Base-by-base conservation (phyloP, 2,888 invertebrate species). In the Agrochola lychnidis region DNA sequence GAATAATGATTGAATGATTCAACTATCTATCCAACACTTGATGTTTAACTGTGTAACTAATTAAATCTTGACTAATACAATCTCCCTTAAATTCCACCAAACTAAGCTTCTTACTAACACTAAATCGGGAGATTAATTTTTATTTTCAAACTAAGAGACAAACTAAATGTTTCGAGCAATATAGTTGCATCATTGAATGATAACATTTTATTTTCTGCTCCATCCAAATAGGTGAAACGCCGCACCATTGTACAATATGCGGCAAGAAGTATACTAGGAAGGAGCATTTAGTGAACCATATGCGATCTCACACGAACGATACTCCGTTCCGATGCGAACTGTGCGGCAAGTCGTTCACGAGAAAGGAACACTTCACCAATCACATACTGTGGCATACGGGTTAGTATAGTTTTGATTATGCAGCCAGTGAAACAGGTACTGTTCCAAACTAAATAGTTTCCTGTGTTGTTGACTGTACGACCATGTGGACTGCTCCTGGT, bases 291-390 rank as follows among this genome's bases (percentile, higher is more conserved):
- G 98, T 98, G 90, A 98, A 98, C 96, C 98, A 98, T 96, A 98
- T 98, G 98, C 97, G 98, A 89, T 98, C 98, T 82, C 98, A 98
- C 94, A 98, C 98, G 85, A 98, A 98, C 93, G 98, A 98, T 95
- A 98, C 98, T 79, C 98, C 98, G 80, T 98, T 98, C 96, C 97
- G 98, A 91, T 99, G 98, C 95, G 98, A 98, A 94, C 98, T 98
- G 92, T 98, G 98, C 96, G 98, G 98, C 94, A 98, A 98, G 96
- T 98, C 98, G 87, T 98, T 98, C 95, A 98, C 98, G 81, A 97
- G 98, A 93, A 98, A 98, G 97, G 98, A 98, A 96, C 98, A 98
- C 96, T 98, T 98, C 97, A 98, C 98, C 97, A 98, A 98, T 97
- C 98, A 98, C 97, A 98, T 98, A 94, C 97, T 98, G 97, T 98